Evolutionary conservation across 2,113 vertebrate genomes (phyloP).

Genomic region (Paedocypris sp.): DNA sequence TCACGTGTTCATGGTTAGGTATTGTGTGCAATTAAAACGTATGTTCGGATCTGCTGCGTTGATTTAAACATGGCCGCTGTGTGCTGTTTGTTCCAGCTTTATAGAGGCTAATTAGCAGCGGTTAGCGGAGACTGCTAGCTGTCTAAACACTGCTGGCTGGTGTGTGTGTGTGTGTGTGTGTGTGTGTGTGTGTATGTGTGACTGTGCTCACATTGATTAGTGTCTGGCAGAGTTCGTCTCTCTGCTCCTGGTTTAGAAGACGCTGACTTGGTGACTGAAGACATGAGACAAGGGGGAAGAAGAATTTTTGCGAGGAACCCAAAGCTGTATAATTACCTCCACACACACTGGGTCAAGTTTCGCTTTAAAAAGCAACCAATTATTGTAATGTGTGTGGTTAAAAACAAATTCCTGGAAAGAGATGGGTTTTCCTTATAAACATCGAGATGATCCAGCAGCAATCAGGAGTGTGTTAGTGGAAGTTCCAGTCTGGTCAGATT

Average conservation of each 20-base stretch:
- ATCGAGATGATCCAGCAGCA: slow-evolving; percentile 29
- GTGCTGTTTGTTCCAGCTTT: slow-evolving; percentile 39
- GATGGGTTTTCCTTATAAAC: slow-evolving; percentile 36
- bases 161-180: not conserved
- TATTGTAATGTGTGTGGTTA: slow-evolving; percentile 47
- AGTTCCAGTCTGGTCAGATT: slow-evolving; percentile 14
- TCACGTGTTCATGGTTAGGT: slow-evolving; percentile 37
- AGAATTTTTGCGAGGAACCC: slow-evolving; percentile 40
- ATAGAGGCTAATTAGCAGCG: slow-evolving; percentile 40
- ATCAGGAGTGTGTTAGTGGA: slow-evolving; percentile 32
- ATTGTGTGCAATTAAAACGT: slow-evolving; percentile 35
- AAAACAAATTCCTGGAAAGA: slow-evolving; percentile 41
- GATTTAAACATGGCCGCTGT: slow-evolving; percentile 34
- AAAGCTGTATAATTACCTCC: slow-evolving; percentile 47
- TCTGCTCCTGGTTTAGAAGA: slow-evolving; percentile 33
- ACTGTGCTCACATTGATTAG: slow-evolving; percentile 28
- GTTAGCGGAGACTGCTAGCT: slow-evolving; percentile 41
- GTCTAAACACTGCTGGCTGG: slow-evolving; percentile 28
- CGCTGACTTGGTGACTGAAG: slow-evolving; percentile 7
- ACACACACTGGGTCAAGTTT: slow-evolving; percentile 50
- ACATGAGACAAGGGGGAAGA: slow-evolving; percentile 23
- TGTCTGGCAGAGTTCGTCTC: too few species aligned
- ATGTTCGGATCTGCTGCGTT: slow-evolving; percentile 35
- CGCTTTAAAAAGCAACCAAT: slow-evolving; percentile 50
- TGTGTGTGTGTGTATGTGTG: not conserved